Base-by-base conservation (phyloP, 1,140 invertebrate genomes). In the Macrobrachium nipponense region DNA sequence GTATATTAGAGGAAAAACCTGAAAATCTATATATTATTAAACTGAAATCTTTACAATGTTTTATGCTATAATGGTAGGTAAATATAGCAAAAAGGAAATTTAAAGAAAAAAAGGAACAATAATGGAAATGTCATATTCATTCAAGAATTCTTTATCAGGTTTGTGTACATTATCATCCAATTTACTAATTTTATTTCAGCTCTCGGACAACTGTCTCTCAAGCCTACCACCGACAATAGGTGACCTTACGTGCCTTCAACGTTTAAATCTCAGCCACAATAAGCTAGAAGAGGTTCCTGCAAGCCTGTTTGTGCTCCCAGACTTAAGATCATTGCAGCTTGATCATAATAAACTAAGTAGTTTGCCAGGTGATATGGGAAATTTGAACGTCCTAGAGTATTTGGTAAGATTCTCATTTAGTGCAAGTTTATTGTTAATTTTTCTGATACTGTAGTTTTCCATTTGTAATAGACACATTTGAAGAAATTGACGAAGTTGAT, bases 181-280 rank as follows among this genome's bases (percentile, higher is more conserved):
- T 84, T 82, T 60, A 11, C 36, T 81, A 5, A 79, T 17, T 66
- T 78, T 58, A 43, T 27, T 80, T 7, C 60, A 89, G 84, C 91
- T 97, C 62, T 96, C 96, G 88, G 96, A 94, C 8, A 98, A 98
- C 90, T 92, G 93, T 62, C 91, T 98, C 76, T 93, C 92, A 72
- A 90, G 90, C 70, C 91, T 98, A 80, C 94, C 95, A 80, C 91
- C 93, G 59, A 93, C 95, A 90, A 93, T 97, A 86, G 92, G 93
- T 87, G 93, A 94, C 86, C 92, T 97, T 70, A 91, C 93, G 79
- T 94, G 95, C 89, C 92, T 98, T 27, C 93, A 93, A 61, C 94
- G 93, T 17, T 91, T 96, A 36, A 94, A 94, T 91, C 90, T 96
- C 27, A 95, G 97, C 92, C 95, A 96, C 90, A 98, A 98, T 93